A percentile compares a stretch with the other conserved stretches of the same genome.
Conservation (phyloP, 2,113 vertebrate genomes). For the Atlantisia rogersi region DNA sequence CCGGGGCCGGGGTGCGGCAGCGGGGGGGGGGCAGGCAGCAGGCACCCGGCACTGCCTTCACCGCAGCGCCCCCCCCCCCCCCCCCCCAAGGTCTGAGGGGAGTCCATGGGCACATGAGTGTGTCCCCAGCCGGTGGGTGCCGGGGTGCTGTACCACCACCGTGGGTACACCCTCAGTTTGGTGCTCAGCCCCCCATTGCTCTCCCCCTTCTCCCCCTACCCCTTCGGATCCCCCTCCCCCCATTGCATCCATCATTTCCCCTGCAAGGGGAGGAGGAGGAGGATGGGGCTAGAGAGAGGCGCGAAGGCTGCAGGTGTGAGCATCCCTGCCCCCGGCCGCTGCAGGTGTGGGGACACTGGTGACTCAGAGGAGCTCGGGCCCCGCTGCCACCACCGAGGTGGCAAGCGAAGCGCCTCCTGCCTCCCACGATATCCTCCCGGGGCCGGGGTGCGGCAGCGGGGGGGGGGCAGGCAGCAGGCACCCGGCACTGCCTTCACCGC, state of each 20-base stretch:
- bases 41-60: no score
- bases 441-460: neutral
- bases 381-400: neutral
- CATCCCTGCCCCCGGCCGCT: neutral
- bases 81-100: no score
- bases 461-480: neutral
- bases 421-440: neutral
- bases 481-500: neutral
- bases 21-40: no score
- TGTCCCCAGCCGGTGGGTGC: neutral
- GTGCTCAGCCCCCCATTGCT: neutral
- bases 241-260: neutral
- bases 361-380: neutral
- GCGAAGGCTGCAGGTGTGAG: neutral
- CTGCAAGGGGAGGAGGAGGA: neutral
- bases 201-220: neutral
- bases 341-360: constrained; percentile 12
- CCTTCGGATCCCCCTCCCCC: no score
- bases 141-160: neutral
- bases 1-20: no score
- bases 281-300: neutral
- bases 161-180: neutral
- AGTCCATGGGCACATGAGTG: neutral
- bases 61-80: no score
- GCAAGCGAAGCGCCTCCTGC: neutral